These are phyloP conservation scores for Acanthococcus lagerstroemiae DNA, from an alignment of 2,888 invertebrate species.

Conservation along the genomic window DNA sequence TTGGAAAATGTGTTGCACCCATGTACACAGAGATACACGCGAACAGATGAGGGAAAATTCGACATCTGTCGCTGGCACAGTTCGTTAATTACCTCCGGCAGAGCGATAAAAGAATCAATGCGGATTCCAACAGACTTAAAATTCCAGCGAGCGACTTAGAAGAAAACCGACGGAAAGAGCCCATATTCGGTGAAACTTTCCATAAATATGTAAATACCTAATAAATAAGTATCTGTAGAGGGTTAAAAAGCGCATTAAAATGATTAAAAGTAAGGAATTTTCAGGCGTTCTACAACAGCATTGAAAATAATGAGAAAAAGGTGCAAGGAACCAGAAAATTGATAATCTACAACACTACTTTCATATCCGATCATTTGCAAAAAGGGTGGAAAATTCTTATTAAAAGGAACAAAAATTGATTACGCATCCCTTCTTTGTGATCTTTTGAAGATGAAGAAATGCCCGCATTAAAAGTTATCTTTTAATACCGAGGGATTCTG, in stretches of 20 bases:
- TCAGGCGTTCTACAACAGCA: slow-evolving; percentile 16
- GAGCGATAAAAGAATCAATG: neutral
- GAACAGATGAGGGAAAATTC: slow-evolving; percentile 1
- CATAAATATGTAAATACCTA: slow-evolving; percentile 30
- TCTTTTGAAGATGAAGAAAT: slow-evolving; percentile 30
- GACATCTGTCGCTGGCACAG: slow-evolving; percentile 2
- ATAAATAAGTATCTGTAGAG: slow-evolving; percentile 28
- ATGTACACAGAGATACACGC: too few species aligned
- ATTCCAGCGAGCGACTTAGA: neutral
- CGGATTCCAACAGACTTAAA: neutral
- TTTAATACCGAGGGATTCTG: slow-evolving; percentile 9
- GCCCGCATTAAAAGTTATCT: slow-evolving; percentile 25
- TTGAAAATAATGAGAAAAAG: slow-evolving; percentile 32
- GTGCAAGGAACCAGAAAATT: slow-evolving; percentile 32
- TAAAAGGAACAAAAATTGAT: slow-evolving; percentile 31
- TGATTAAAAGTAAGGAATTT: slow-evolving; percentile 28
- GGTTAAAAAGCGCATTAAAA: slow-evolving; percentile 29
- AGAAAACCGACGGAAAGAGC: slow-evolving; percentile 2
- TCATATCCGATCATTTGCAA: slow-evolving; percentile 32
- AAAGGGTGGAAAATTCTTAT: slow-evolving; percentile 30
- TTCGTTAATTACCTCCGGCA: neutral
- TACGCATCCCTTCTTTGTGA: slow-evolving; percentile 30
- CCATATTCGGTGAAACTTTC: slow-evolving; percentile 25
- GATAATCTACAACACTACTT: slow-evolving; percentile 31
- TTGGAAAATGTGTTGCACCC: too few species aligned